A percentile compares a stretch with the other conserved stretches of the same genome.
Conservation (phyloP, 2,113 vertebrate genomes). For the Periophthalmodon schlosseri region DNA sequence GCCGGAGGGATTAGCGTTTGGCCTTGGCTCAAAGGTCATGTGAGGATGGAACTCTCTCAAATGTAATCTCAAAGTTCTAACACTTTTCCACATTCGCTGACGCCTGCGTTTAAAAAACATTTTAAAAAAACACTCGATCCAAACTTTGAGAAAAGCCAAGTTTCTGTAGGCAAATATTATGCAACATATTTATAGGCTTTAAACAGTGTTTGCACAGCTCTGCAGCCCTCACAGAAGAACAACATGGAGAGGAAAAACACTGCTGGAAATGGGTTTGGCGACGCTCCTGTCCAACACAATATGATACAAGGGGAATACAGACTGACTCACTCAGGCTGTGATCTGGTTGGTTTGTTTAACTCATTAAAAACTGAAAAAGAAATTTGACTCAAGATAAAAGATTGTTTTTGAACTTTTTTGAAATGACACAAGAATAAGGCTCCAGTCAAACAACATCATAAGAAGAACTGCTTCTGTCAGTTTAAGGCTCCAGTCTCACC, state of each 20-base stretch:
- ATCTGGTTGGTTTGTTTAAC: neutral
- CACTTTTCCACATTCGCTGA: neutral
- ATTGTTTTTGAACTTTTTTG: too few species aligned
- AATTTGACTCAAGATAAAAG: too few species aligned
- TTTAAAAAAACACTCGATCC: neutral
- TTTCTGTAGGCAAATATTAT: neutral
- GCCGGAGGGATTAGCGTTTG: conserved; percentile 3
- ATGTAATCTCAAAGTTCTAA: conserved; percentile 21
- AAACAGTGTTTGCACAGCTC: neutral
- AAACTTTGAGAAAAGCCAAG: neutral
- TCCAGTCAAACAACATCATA: neutral
- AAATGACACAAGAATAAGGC: too few species aligned
- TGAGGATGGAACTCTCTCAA: neutral
- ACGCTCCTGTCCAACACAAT: neutral
- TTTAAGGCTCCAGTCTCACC: neutral
- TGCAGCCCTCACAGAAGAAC: neutral
- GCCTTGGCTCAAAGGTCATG: conserved; percentile 22
- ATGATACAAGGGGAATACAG: neutral
- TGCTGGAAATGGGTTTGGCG: neutral
- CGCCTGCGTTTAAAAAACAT: neutral
- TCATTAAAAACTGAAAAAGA: too few species aligned
- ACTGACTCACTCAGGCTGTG: neutral
- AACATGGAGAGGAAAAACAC: neutral
- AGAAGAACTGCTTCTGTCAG: neutral
- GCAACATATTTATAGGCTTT: conserved; percentile 1